Conservation (phyloP, 1,140 invertebrate genomes). For the Lasaia peninsularis region DNA sequence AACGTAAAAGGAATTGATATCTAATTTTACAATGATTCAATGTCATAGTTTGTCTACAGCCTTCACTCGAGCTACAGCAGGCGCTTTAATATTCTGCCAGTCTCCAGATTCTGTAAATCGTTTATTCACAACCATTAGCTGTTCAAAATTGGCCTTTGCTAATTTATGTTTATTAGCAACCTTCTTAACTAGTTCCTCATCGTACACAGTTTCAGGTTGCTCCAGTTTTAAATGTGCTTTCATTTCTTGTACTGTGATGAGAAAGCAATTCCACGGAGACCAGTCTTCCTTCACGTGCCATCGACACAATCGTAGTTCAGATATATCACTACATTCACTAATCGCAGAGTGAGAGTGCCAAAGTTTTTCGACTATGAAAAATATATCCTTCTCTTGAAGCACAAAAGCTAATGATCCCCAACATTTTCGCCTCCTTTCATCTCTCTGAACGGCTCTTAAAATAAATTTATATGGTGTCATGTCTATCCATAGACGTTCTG, state of each 20-base stretch:
- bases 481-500: constrained; percentile 75
- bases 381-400: constrained; percentile 80
- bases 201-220: constrained; percentile 75
- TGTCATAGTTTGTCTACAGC: constrained; percentile 35
- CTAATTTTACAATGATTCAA: background rate
- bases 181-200: constrained; percentile 72
- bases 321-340: constrained; percentile 79
- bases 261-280: constrained; percentile 86
- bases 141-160: constrained; percentile 67
- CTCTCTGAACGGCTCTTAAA: constrained; percentile 78
- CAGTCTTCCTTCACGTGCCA: constrained; percentile 80
- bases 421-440: constrained; percentile 78
- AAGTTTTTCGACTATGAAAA: constrained; percentile 81
- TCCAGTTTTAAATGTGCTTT: constrained; percentile 78
- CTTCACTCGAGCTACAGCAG: constrained; percentile 42
- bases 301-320: constrained; percentile 78
- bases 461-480: constrained; percentile 81
- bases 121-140: constrained; percentile 57
- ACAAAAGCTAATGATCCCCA: constrained; percentile 79
- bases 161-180: constrained; percentile 64
- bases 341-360: constrained; percentile 83
- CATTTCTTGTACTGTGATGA: constrained; percentile 81
- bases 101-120: constrained; percentile 57
- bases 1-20: background rate
- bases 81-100: constrained; percentile 53